phyloP scores from a whole-genome alignment of 2,888 invertebrate species.

The Patella depressa region DNA sequence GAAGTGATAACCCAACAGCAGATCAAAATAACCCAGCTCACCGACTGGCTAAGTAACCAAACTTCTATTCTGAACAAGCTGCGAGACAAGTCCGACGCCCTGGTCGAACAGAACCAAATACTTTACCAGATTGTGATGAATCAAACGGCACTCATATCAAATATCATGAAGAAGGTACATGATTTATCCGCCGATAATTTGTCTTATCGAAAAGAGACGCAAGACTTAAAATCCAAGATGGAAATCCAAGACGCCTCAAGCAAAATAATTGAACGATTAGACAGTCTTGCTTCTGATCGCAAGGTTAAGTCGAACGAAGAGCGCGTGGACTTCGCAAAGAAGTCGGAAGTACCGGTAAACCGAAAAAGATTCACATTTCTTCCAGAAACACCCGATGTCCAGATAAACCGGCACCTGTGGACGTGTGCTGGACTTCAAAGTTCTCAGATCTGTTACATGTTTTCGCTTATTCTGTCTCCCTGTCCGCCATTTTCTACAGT shows the following conservation, averaged over 20 bases:
- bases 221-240: conserved; percentile 26
- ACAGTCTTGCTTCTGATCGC: conserved; percentile 25
- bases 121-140: conserved; percentile 58
- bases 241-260: conserved; percentile 26
- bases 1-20: conserved; percentile 55
- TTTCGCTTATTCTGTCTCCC: conserved; percentile 28
- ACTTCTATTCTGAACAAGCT: conserved; percentile 42
- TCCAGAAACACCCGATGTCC: conserved; percentile 2
- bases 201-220: conserved; percentile 43
- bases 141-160: conserved; percentile 54
- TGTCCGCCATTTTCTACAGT: conserved; percentile 40
- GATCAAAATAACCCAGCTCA: conserved; percentile 47
- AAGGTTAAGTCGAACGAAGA: not conserved
- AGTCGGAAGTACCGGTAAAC: not conserved
- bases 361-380: conserved; percentile 1
- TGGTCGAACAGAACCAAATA: conserved; percentile 57
- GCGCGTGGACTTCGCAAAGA: not conserved
- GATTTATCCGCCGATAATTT: conserved; percentile 48
- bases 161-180: conserved; percentile 54
- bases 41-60: conserved; percentile 50
- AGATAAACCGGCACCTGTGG: not conserved
- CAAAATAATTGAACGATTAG: conserved; percentile 34
- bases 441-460: conserved; percentile 25
- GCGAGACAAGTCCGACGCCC: conserved; percentile 40
- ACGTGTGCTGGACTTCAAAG: conserved; percentile 22